A percentile compares a stretch with the other conserved stretches of the same genome.
Conservation (phyloP, 2,888 invertebrate genomes). For the Rhimphoctona megacephalus region DNA sequence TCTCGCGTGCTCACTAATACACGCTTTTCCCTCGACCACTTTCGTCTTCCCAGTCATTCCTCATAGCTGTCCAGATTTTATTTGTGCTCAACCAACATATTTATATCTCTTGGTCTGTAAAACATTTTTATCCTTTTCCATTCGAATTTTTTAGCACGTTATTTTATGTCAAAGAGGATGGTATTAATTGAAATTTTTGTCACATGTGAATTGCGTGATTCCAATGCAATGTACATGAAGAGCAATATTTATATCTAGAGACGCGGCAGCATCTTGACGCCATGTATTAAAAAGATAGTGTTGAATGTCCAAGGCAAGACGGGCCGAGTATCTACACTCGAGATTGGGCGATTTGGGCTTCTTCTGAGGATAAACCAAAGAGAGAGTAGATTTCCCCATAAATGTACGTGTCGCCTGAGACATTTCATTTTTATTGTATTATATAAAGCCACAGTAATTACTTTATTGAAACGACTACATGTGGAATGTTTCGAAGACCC, state of each 20-base stretch:
- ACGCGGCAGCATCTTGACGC: too few species aligned
- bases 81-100: conserved; percentile 49
- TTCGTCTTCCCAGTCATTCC: conserved; percentile 41
- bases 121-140: conserved; percentile 23
- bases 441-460: background rate
- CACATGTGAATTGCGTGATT: conserved; percentile 14
- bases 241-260: too few species aligned
- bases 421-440: background rate
- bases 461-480: background rate
- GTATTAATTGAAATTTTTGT: conserved; percentile 41
- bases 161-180: conserved; percentile 16
- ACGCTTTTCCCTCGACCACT: conserved; percentile 22
- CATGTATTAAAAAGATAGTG: too few species aligned
- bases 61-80: conserved; percentile 61
- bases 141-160: background rate
- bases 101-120: conserved; percentile 24
- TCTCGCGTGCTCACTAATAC: conserved; percentile 52
- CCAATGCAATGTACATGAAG: background rate
- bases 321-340: too few species aligned
- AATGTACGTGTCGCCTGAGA: background rate
- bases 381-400: background rate
- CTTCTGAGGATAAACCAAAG: background rate
- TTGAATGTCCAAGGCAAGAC: too few species aligned
- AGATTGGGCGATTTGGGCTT: background rate
- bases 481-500: background rate